These are phyloP conservation scores for Drosophila acutilabella DNA, from an alignment of 2,888 invertebrate genomes.

Conservation along the genomic window DNA sequence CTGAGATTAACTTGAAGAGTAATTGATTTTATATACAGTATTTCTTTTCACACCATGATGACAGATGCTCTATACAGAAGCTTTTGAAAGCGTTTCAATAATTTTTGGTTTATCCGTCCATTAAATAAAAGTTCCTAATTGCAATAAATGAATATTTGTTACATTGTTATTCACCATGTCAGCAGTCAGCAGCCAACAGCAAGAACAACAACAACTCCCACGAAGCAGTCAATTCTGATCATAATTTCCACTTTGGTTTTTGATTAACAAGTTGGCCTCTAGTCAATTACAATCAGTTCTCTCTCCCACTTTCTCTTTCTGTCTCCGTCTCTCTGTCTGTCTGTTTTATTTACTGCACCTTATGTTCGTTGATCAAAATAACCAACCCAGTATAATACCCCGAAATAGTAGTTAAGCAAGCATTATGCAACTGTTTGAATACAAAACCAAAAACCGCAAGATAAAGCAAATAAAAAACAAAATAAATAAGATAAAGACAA, in stretches of 20 bases:
- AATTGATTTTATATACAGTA: not conserved
- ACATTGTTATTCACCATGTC: slow-evolving; percentile 51
- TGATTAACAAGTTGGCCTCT: slow-evolving; percentile 33
- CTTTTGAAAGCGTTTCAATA: slow-evolving; percentile 45
- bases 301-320: not conserved
- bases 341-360: slow-evolving; percentile 34
- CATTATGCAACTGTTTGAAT: slow-evolving; percentile 60
- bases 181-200: slow-evolving; percentile 46
- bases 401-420: slow-evolving; percentile 60
- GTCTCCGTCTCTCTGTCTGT: not conserved
- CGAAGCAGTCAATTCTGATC: slow-evolving; percentile 57
- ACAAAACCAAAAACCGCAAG: slow-evolving; percentile 27
- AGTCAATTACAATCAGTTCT: slow-evolving; percentile 50
- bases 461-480: slow-evolving; percentile 22
- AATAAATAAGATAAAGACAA: slow-evolving; percentile 22
- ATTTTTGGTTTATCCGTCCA: slow-evolving; percentile 84
- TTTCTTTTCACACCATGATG: not conserved
- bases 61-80: slow-evolving; percentile 3
- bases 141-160: slow-evolving; percentile 76
- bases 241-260: slow-evolving; percentile 41
- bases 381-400: slow-evolving; percentile 45
- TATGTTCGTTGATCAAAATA: slow-evolving; percentile 69
- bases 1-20: not conserved
- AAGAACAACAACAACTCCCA: slow-evolving; percentile 46
- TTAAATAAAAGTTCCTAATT: slow-evolving; percentile 79